A percentile compares a stretch with the other conserved stretches of the same genome.
Evolutionary conservation across 2,888 invertebrate genomes (phyloP).

Genomic region (Melanchra persicariae): DNA sequence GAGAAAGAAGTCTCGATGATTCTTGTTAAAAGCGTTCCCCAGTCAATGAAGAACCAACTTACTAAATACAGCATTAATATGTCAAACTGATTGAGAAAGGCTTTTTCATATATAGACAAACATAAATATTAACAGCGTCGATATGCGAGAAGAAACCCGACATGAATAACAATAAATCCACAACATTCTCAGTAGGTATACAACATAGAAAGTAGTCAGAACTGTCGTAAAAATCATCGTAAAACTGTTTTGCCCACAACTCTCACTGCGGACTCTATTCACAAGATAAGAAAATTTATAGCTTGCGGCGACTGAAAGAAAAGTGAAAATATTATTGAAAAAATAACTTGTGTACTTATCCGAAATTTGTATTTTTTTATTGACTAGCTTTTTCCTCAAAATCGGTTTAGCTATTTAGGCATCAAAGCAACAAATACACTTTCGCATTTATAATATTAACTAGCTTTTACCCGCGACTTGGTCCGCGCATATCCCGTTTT

Average conservation of each 20-base stretch:
- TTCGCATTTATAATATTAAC: too few species aligned
- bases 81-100: background rate
- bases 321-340: constrained; percentile 17
- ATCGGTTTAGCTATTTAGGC: too few species aligned
- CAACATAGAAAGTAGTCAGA: constrained; percentile 37
- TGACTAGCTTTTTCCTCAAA: too few species aligned
- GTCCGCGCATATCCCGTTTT: too few species aligned
- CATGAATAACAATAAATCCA: constrained; percentile 8
- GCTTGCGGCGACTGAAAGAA: background rate
- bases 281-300: constrained; percentile 46
- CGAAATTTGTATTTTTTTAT: too few species aligned
- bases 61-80: background rate
- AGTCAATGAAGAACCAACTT: background rate
- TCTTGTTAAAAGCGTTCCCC: background rate
- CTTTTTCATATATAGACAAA: background rate
- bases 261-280: constrained; percentile 25
- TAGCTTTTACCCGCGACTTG: too few species aligned
- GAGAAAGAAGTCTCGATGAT: too few species aligned
- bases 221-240: constrained; percentile 54
- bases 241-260: constrained; percentile 21
- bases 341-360: background rate
- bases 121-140: background rate
- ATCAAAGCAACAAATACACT: too few species aligned
- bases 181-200: constrained; percentile 11
- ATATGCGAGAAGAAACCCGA: constrained; percentile 1